Evolutionary conservation across 2,797 vertebrate species (phyloP).

Genomic region (Oryzias dopingdopingensis): DNA sequence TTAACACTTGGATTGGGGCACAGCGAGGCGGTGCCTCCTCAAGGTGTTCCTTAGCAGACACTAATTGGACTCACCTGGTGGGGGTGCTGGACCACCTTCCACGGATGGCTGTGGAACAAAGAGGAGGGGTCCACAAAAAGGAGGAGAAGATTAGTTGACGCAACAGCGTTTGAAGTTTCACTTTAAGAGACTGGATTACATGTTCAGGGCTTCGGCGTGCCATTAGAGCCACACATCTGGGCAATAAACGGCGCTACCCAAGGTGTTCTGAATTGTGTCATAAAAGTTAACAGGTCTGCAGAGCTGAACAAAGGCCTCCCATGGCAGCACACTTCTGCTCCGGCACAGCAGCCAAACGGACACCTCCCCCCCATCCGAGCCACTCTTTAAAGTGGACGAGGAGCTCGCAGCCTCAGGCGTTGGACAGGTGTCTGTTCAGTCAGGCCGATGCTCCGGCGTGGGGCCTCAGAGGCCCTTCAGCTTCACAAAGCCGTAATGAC

Average conservation of each 20-base stretch:
- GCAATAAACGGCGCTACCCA: slow-evolving; percentile 73
- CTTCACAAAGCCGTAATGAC: slow-evolving; percentile 42
- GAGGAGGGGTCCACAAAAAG: slow-evolving; percentile 29
- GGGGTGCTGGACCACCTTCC: slow-evolving; percentile 49
- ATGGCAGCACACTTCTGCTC: slow-evolving; percentile 58
- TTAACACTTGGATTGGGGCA: slow-evolving; percentile 74
- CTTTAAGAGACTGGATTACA: slow-evolving; percentile 78
- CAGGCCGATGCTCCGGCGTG: slow-evolving; percentile 23
- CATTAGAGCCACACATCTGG: slow-evolving; percentile 78
- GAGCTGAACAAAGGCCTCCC: slow-evolving; percentile 59
- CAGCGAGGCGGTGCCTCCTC: slow-evolving; percentile 59
- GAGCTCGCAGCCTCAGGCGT: slow-evolving; percentile 13
- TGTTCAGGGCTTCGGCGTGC: slow-evolving; percentile 59
- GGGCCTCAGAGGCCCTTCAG: slow-evolving; percentile 34
- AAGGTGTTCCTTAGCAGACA: slow-evolving; percentile 46
- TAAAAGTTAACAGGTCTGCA: slow-evolving; percentile 79
- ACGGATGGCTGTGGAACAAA: slow-evolving; percentile 23
- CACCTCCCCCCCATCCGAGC: slow-evolving; percentile 1
- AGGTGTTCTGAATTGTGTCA: slow-evolving; percentile 74
- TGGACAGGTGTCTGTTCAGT: slow-evolving; percentile 23
- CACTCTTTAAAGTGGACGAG: slow-evolving; percentile 2
- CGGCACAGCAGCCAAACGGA: slow-evolving; percentile 38
- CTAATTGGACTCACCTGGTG: slow-evolving; percentile 80
- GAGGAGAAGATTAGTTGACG: slow-evolving; percentile 69
- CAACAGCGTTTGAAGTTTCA: slow-evolving; percentile 73